These are phyloP conservation scores for Penaeus japonicus DNA, from an alignment of 1,140 invertebrate species.

Conservation along the genomic window DNA sequence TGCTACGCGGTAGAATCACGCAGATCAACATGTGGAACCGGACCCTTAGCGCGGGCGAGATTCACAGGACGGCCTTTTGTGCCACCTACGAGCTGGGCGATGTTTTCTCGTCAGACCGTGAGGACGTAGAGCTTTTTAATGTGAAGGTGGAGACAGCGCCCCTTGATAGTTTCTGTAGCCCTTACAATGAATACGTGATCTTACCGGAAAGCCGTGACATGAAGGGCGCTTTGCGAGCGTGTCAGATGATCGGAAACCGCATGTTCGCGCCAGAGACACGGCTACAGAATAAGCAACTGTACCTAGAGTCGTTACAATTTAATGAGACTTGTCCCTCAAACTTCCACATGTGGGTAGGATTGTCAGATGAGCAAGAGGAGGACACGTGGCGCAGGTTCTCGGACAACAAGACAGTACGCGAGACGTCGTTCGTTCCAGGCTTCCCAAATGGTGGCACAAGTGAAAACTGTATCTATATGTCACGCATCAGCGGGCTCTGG, in stretches of 20 bases:
- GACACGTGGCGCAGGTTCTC: too few species aligned
- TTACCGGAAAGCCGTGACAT: conserved; percentile 17
- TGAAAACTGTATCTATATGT: too few species aligned
- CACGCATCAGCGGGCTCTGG: background rate
- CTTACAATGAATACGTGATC: conserved; percentile 12
- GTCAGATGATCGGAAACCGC: too few species aligned
- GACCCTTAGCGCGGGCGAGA: background rate
- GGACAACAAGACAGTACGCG: too few species aligned
- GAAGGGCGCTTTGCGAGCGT: background rate
- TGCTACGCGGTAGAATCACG: background rate
- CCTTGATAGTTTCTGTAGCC: background rate
- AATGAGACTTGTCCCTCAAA: too few species aligned
- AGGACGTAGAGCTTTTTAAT: background rate
- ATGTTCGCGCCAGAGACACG: too few species aligned
- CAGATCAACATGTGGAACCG: conserved; percentile 27
- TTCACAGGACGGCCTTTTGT: background rate
- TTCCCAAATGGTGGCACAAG: too few species aligned
- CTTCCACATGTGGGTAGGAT: too few species aligned
- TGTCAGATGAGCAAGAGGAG: too few species aligned
- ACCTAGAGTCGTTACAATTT: too few species aligned
- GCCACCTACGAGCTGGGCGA: background rate
- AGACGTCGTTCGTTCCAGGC: too few species aligned
- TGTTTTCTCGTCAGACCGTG: conserved; percentile 24
- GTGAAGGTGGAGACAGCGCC: background rate
- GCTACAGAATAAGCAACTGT: too few species aligned